Evolutionary conservation across 1,140 invertebrate genomes (phyloP).

Genomic region (Zaprionus africanus): DNA sequence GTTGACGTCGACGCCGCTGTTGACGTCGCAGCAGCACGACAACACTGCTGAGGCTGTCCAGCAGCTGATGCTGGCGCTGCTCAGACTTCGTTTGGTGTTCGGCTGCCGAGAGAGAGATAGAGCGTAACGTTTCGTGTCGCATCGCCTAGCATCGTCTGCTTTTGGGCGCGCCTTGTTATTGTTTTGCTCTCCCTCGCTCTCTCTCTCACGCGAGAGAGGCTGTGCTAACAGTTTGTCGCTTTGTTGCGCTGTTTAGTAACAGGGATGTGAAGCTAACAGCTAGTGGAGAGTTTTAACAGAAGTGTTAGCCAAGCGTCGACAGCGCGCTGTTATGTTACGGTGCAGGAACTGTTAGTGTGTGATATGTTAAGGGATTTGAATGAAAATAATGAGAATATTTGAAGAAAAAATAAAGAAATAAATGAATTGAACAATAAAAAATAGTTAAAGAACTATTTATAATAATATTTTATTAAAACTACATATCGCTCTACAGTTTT

Average conservation of each 20-base stretch:
- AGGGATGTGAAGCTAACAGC: slow-evolving; percentile 29
- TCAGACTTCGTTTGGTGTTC: slow-evolving; percentile 6
- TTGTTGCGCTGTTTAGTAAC: slow-evolving; percentile 55
- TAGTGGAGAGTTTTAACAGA: slow-evolving; percentile 51
- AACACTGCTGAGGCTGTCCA: slow-evolving; percentile 36
- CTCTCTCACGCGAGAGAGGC: background rate
- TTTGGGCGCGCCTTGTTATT: slow-evolving; percentile 58
- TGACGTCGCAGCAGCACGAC: slow-evolving; percentile 10
- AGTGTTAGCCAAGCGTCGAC: background rate
- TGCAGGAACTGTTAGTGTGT: background rate
- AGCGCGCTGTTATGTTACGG: background rate
- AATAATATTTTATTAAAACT: no score
- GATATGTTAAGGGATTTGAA: slow-evolving; percentile 2
- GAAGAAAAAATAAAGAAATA: background rate
- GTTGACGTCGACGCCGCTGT: slow-evolving; percentile 23
- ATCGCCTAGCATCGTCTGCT: background rate
- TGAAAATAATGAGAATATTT: background rate
- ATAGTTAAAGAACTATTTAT: background rate
- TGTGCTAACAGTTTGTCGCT: slow-evolving; percentile 47
- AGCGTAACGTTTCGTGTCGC: background rate
- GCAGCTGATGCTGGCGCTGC: slow-evolving; percentile 23
- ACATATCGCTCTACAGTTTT: no score
- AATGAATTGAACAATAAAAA: background rate
- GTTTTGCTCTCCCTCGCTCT: slow-evolving; percentile 3
- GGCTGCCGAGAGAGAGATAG: slow-evolving; percentile 14